Percentiles rank a stretch among this genome's conserved stretches.
Conservation (phyloP, 2,888 invertebrate species). For the Elegia similella region DNA sequence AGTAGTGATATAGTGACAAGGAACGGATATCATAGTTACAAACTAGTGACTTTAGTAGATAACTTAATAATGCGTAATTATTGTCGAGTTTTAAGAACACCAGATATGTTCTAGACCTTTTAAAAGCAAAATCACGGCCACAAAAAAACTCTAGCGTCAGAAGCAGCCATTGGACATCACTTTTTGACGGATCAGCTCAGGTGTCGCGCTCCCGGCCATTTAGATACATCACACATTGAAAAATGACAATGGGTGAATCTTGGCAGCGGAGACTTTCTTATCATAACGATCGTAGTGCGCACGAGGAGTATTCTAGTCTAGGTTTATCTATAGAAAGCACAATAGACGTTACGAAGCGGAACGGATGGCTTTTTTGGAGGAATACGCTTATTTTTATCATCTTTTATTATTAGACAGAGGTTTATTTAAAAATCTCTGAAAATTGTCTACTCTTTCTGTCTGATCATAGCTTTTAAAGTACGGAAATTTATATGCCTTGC, state of each 20-base stretch:
- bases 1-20: too few relatives aligned
- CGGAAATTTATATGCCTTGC: too few relatives aligned
- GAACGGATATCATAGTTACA: too few relatives aligned
- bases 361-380: not conserved
- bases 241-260: constrained; percentile 51
- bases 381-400: too few relatives aligned
- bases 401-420: too few relatives aligned
- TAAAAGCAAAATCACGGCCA: constrained; percentile 25
- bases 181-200: constrained; percentile 46
- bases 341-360: not conserved
- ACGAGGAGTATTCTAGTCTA: constrained; percentile 19
- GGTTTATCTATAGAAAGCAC: constrained; percentile 2
- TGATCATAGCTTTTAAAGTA: too few relatives aligned
- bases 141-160: constrained; percentile 34
- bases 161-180: constrained; percentile 30
- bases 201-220: constrained; percentile 36
- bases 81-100: too few relatives aligned
- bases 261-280: constrained; percentile 46
- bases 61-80: too few relatives aligned
- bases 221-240: constrained; percentile 43
- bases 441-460: too few relatives aligned
- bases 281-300: constrained; percentile 39
- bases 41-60: too few relatives aligned
- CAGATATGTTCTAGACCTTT: not conserved
- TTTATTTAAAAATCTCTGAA: too few relatives aligned